Conservation (phyloP, 2,113 vertebrate genomes). For the Sinocyclocheilus maitianheensis region DNA sequence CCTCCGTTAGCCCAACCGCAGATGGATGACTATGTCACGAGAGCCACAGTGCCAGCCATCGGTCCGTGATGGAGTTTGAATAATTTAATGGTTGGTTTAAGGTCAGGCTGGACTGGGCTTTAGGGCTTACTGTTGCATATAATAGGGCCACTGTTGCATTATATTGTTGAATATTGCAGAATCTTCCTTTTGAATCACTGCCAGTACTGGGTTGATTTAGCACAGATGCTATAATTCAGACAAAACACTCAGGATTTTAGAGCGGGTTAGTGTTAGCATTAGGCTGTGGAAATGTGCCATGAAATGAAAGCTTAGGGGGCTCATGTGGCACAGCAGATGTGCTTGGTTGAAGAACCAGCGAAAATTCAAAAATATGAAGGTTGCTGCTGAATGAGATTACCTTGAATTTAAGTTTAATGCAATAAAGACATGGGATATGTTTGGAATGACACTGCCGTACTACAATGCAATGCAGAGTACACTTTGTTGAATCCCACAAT, state of each 20-base stretch:
- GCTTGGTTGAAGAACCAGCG: not conserved
- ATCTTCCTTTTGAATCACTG: slow-evolving; percentile 25
- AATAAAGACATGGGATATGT: not conserved
- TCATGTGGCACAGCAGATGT: slow-evolving; percentile 2
- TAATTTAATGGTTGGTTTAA: slow-evolving; percentile 55
- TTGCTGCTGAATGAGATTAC: not conserved
- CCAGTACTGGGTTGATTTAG: slow-evolving; percentile 36
- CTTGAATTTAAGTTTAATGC: not conserved
- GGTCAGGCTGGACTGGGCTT: slow-evolving; percentile 33
- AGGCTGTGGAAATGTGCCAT: slow-evolving; percentile 22
- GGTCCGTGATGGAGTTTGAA: slow-evolving; percentile 48
- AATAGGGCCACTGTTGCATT: slow-evolving; percentile 20
- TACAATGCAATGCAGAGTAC: not conserved
- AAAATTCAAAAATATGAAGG: not conserved
- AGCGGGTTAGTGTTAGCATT: slow-evolving; percentile 21
- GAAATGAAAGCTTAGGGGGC: slow-evolving; percentile 23
- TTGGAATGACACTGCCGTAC: not conserved
- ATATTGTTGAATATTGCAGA: slow-evolving; percentile 30
- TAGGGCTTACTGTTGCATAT: slow-evolving; percentile 2
- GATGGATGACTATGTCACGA: slow-evolving; percentile 24
- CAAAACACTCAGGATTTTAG: slow-evolving; percentile 44
- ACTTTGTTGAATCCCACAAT: not conserved
- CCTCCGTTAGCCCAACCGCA: not conserved
- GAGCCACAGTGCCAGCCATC: not conserved
- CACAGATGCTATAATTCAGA: slow-evolving; percentile 40